phyloP scores from a whole-genome alignment of 2,797 vertebrate species.

The Centroberyx gerrardi region DNA sequence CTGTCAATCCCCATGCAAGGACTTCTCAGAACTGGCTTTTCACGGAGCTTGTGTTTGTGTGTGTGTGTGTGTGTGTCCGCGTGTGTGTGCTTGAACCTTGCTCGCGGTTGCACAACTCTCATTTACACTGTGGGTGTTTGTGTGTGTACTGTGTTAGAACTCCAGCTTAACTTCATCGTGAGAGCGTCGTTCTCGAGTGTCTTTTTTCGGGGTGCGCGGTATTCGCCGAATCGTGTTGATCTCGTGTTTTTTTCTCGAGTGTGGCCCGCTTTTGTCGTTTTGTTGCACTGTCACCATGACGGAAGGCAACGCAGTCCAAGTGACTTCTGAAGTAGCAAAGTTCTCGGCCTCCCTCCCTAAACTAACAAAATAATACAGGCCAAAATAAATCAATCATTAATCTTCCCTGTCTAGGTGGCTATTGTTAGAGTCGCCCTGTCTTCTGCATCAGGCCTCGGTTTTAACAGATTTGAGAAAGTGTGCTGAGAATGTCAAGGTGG shows the following conservation, averaged over 20 bases:
- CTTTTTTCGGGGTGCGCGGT: constrained; percentile 28
- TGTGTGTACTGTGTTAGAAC: constrained; percentile 34
- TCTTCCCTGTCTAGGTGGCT: constrained; percentile 26
- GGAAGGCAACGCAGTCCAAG: constrained; percentile 45
- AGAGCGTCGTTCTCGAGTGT: constrained; percentile 1
- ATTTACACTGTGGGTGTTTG: constrained; percentile 65
- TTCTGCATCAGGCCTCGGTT: constrained; percentile 29
- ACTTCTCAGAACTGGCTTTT: constrained; percentile 75
- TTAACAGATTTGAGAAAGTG: constrained; percentile 35
- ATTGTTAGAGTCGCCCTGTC: constrained; percentile 33
- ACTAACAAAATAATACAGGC: constrained; percentile 57
- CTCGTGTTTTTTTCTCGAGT: constrained; percentile 20
- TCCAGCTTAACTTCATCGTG: neutral
- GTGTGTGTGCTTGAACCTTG: constrained; percentile 61
- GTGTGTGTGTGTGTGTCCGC: constrained; percentile 27
- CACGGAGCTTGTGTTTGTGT: constrained; percentile 42
- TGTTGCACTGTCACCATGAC: constrained; percentile 24
- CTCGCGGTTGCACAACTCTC: constrained; percentile 68
- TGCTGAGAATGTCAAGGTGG: constrained; percentile 14
- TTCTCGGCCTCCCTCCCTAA: constrained; percentile 43
- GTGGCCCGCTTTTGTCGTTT: constrained; percentile 19
- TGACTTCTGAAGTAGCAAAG: constrained; percentile 50
- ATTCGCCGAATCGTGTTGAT: constrained; percentile 44
- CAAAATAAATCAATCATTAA: constrained; percentile 62
- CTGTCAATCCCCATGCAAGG: constrained; percentile 58